Percentiles rank a stretch among this genome's conserved stretches.
Evolutionary conservation across 1,140 invertebrate species (phyloP).

Genomic region (Atta texana): DNA sequence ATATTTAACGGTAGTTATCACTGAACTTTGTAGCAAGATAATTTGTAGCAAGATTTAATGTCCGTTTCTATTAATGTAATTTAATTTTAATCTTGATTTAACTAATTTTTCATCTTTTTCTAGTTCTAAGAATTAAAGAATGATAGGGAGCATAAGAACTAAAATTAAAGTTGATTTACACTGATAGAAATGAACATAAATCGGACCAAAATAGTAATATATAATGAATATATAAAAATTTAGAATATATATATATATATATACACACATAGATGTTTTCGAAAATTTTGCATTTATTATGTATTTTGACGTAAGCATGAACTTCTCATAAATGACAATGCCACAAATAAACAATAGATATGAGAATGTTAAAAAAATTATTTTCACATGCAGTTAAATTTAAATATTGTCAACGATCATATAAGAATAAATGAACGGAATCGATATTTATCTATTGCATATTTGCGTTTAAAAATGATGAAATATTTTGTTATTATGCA

Average conservation of each 20-base stretch:
- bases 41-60: not conserved
- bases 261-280: not conserved
- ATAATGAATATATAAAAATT: not conserved
- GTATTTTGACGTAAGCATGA: not conserved
- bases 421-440: not conserved
- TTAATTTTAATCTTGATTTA: too few species aligned
- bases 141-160: too few species aligned
- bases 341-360: not conserved
- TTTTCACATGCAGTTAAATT: not conserved
- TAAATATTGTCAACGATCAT: not conserved
- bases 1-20: not conserved
- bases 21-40: not conserved
- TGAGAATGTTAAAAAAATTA: not conserved
- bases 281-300: not conserved
- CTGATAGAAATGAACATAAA: not conserved
- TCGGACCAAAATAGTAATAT: not conserved
- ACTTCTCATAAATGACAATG: not conserved
- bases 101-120: too few species aligned
- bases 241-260: too few species aligned
- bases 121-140: too few species aligned
- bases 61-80: too few species aligned
- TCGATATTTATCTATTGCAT: not conserved
- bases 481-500: constrained; percentile 11
- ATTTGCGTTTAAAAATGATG: not conserved
- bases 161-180: too few species aligned